Conservation (phyloP, 2,113 vertebrate species). For the Chascanopsetta lugubris region DNA sequence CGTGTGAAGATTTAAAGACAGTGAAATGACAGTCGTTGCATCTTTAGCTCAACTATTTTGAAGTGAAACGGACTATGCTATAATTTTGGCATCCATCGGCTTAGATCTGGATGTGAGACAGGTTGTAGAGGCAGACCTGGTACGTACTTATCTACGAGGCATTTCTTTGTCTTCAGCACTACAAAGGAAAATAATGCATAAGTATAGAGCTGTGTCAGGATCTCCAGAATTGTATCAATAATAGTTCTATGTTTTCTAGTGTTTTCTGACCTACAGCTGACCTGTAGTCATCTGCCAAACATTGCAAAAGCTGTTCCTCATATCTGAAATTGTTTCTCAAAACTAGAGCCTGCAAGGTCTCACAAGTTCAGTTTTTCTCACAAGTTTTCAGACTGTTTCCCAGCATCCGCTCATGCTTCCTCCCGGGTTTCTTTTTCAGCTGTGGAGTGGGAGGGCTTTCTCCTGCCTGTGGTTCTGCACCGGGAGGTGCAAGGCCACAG, state of each 20-base stretch:
- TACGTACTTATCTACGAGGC: no score
- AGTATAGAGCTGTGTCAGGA: not conserved
- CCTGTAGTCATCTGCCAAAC: not conserved
- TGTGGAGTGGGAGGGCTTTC: conserved; percentile 28
- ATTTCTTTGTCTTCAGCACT: not conserved
- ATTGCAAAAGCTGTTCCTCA: not conserved
- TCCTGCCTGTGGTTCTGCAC: not conserved
- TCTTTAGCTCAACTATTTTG: not conserved
- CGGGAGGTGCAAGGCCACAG: conserved; percentile 2
- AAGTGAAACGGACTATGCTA: not conserved
- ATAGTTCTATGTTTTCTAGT: not conserved
- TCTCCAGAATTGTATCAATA: not conserved
- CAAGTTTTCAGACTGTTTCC: not conserved
- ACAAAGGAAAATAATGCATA: not conserved
- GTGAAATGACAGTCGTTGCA: conserved; percentile 3
- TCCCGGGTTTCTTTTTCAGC: not conserved
- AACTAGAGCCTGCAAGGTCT: no score
- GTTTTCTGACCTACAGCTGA: not conserved
- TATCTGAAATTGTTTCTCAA: not conserved
- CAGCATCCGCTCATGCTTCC: not conserved
- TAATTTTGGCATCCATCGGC: conserved; percentile 20
- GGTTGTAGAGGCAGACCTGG: no score
- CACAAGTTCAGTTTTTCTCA: no score
- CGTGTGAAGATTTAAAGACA: conserved; percentile 24
- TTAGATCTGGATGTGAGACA: not conserved